A percentile compares a stretch with the other conserved stretches of the same genome.
phyloP scores from a whole-genome alignment of 2,113 vertebrate genomes.

The Colinus virginianus region DNA sequence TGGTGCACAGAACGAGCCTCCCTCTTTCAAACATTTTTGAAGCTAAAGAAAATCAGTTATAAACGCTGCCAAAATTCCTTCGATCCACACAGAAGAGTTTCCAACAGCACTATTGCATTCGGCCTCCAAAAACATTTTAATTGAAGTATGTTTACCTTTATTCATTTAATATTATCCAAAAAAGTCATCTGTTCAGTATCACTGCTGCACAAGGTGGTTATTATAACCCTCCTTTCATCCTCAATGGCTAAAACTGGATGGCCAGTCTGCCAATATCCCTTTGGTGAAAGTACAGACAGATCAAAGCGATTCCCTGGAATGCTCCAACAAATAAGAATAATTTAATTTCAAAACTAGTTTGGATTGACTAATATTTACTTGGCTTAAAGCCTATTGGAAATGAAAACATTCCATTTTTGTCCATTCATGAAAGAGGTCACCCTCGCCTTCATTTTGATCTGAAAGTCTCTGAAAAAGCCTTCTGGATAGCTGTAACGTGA shows the following conservation, averaged over 20 bases:
- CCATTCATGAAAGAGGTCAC: constrained; percentile 56
- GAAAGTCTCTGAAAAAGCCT: background rate
- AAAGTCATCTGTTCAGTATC: constrained; percentile 77
- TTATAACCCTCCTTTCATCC: constrained; percentile 72
- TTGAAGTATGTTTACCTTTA: constrained; percentile 74
- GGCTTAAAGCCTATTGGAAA: constrained; percentile 68
- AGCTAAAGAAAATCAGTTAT: constrained; percentile 36
- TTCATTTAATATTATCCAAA: constrained; percentile 70
- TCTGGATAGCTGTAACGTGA: background rate
- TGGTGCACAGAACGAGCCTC: background rate
- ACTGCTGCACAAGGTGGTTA: constrained; percentile 73
- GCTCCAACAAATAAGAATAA: constrained; percentile 72
- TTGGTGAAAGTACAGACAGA: constrained; percentile 64
- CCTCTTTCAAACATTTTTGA: background rate
- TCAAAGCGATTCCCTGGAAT: constrained; percentile 69
- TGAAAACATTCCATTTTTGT: constrained; percentile 68
- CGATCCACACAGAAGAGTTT: constrained; percentile 22
- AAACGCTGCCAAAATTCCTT: constrained; percentile 61
- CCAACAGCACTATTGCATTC: constrained; percentile 29
- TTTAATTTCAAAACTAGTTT: constrained; percentile 73
- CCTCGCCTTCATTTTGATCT: background rate
- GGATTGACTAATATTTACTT: constrained; percentile 69
- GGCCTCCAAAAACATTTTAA: constrained; percentile 64
- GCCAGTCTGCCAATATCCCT: constrained; percentile 64
- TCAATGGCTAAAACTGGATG: constrained; percentile 57